Evolutionary conservation across 2,797 vertebrate genomes (phyloP).

Genomic region (Amblyopsis hoosieri): DNA sequence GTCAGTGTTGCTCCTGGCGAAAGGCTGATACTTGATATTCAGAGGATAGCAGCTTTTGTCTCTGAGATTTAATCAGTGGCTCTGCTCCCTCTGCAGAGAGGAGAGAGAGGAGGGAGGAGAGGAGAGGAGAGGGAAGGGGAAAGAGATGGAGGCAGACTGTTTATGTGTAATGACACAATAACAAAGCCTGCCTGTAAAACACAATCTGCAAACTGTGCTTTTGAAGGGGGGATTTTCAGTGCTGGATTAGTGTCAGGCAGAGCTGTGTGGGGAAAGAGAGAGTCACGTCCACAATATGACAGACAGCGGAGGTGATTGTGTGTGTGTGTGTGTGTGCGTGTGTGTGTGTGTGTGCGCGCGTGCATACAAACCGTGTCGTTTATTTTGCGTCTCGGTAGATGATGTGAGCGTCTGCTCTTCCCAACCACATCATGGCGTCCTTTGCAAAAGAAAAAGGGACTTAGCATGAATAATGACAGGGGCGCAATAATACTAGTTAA

Average conservation of each 20-base stretch:
- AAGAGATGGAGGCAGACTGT: slow-evolving; percentile 78
- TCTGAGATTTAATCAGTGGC: slow-evolving; percentile 83
- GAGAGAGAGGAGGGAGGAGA: slow-evolving; percentile 50
- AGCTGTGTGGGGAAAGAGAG: slow-evolving; percentile 65
- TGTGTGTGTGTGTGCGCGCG: slow-evolving; percentile 54
- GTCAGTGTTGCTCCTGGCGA: slow-evolving; percentile 80
- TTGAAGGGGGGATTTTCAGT: slow-evolving; percentile 77
- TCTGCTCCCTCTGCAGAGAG: slow-evolving; percentile 79
- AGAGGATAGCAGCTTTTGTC: slow-evolving; percentile 83
- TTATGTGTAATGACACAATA: slow-evolving; percentile 86
- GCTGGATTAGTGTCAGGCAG: slow-evolving; percentile 80
- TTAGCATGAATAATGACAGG: slow-evolving; percentile 57
- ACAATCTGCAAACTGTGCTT: slow-evolving; percentile 79
- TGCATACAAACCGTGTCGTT: neutral
- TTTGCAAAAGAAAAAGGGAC: slow-evolving; percentile 48
- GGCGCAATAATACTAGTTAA: slow-evolving; percentile 44
- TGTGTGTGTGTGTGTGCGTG: slow-evolving; percentile 41
- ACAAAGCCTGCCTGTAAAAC: slow-evolving; percentile 82
- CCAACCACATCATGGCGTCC: slow-evolving; percentile 40
- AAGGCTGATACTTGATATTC: slow-evolving; percentile 86
- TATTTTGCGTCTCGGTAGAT: slow-evolving; percentile 47
- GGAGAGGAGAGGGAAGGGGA: slow-evolving; percentile 23
- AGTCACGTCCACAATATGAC: slow-evolving; percentile 69
- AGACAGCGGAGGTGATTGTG: slow-evolving; percentile 66
- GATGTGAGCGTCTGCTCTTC: slow-evolving; percentile 19